phyloP scores from a whole-genome alignment of 2,888 invertebrate genomes.

The Tupiocoris notatus region DNA sequence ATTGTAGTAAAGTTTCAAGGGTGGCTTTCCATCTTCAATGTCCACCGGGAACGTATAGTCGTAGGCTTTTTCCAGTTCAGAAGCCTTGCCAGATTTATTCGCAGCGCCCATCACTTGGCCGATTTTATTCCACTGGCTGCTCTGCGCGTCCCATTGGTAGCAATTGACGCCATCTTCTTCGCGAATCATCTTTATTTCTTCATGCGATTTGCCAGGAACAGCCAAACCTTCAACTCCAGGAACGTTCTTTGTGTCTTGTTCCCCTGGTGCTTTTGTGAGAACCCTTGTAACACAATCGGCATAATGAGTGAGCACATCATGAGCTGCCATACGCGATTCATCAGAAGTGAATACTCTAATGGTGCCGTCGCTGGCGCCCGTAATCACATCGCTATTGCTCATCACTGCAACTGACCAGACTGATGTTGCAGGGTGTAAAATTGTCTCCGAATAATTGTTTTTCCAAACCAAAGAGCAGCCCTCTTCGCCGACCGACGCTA shows the following conservation, averaged over 20 bases:
- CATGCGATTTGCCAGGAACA: conserved; percentile 13
- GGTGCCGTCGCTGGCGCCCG: conserved; percentile 83
- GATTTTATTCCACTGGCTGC: conserved; percentile 15
- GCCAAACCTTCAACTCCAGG: conserved; percentile 10
- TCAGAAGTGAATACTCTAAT: conserved; percentile 82
- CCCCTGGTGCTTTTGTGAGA: conserved; percentile 15
- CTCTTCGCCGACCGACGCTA: conserved; percentile 88
- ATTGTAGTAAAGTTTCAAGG: conserved; percentile 89
- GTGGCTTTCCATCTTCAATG: conserved; percentile 83
- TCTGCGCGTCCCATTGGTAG: conserved; percentile 20
- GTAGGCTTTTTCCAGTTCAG: conserved; percentile 57
- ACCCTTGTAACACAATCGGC: conserved; percentile 57
- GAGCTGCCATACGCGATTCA: conserved; percentile 67
- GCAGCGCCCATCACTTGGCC: conserved; percentile 35
- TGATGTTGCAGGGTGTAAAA: conserved; percentile 79
- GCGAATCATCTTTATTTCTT: conserved; percentile 17
- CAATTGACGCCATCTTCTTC: not conserved
- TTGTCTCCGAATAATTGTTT: conserved; percentile 57
- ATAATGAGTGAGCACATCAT: conserved; percentile 63
- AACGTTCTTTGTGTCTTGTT: conserved; percentile 6
- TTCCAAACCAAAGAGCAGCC: conserved; percentile 80
- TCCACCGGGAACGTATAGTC: conserved; percentile 97
- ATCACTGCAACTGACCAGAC: conserved; percentile 84
- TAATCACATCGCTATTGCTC: conserved; percentile 83
- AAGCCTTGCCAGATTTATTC: not conserved